These are phyloP conservation scores for Xylophagus ater DNA, from an alignment of 2,888 invertebrate species.

Conservation along the genomic window DNA sequence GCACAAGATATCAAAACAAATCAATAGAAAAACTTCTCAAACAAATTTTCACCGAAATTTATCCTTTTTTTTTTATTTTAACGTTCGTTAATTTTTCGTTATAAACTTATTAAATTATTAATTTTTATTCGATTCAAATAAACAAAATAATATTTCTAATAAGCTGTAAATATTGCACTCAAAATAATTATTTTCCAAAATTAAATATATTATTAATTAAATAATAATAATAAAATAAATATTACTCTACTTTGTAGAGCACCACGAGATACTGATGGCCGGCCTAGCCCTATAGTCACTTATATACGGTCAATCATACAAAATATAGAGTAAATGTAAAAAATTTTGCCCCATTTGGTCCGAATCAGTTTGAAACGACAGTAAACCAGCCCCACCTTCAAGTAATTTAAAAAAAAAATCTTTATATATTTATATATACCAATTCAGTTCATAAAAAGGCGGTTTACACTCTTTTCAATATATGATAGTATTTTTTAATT, in stretches of 20 bases:
- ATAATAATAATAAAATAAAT: slow-evolving; percentile 7
- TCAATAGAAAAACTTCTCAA: too few species aligned
- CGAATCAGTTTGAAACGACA: slow-evolving; percentile 10
- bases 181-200: too few species aligned
- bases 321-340: slow-evolving; percentile 22
- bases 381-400: slow-evolving; percentile 10
- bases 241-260: slow-evolving; percentile 37
- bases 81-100: too few species aligned
- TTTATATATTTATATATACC: slow-evolving; percentile 3
- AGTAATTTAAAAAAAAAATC: slow-evolving; percentile 6
- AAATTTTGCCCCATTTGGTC: slow-evolving; percentile 17
- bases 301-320: slow-evolving; percentile 39
- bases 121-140: too few species aligned
- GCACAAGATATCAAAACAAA: too few species aligned
- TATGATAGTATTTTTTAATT: too few species aligned
- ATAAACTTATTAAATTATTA: too few species aligned
- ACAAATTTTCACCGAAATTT: too few species aligned
- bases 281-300: slow-evolving; percentile 40
- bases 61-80: too few species aligned
- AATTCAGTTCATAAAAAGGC: slow-evolving; percentile 11
- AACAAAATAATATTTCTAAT: too few species aligned
- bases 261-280: slow-evolving; percentile 40
- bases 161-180: too few species aligned
- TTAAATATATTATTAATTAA: too few species aligned
- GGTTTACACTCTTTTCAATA: slow-evolving; percentile 10